Percentiles rank a stretch among this genome's conserved stretches.
Conservation (phyloP, 2,888 invertebrate species). For the Amiota mariae region DNA sequence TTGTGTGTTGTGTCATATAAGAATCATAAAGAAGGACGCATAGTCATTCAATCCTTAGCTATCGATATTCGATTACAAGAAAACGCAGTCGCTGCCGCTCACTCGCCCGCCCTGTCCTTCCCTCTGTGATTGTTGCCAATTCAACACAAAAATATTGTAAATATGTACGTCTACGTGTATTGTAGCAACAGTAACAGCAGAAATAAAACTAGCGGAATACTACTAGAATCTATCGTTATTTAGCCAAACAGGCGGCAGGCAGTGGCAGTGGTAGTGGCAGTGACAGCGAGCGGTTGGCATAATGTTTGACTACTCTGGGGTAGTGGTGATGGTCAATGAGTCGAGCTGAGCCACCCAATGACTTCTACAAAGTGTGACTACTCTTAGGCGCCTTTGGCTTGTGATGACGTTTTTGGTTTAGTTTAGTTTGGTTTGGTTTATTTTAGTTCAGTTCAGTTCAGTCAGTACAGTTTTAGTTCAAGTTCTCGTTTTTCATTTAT, state of each 20-base stretch:
- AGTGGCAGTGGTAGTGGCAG: neutral
- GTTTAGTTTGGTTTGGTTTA: constrained; percentile 4
- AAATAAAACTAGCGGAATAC: constrained; percentile 64
- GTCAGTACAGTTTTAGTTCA: constrained; percentile 1
- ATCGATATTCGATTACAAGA: constrained; percentile 74
- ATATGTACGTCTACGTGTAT: too few species aligned
- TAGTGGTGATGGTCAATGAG: neutral
- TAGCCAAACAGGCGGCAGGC: neutral
- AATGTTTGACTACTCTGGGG: neutral
- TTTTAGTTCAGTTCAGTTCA: neutral
- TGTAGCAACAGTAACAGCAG: constrained; percentile 25
- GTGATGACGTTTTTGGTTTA: neutral
- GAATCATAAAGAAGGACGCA: constrained; percentile 63
- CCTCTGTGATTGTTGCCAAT: constrained; percentile 6
- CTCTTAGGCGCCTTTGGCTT: neutral
- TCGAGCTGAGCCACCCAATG: constrained; percentile 1
- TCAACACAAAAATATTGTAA: constrained; percentile 29
- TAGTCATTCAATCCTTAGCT: constrained; percentile 72
- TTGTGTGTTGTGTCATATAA: constrained; percentile 51
- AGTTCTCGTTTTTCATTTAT: constrained; percentile 11
- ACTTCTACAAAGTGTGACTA: neutral
- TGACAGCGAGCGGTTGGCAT: neutral
- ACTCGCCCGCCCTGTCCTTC: constrained; percentile 38
- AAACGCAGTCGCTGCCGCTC: constrained; percentile 62
- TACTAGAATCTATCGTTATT: constrained; percentile 60